Evolutionary conservation across 2,888 invertebrate species (phyloP).

Genomic region (Agapostemon virescens): DNA sequence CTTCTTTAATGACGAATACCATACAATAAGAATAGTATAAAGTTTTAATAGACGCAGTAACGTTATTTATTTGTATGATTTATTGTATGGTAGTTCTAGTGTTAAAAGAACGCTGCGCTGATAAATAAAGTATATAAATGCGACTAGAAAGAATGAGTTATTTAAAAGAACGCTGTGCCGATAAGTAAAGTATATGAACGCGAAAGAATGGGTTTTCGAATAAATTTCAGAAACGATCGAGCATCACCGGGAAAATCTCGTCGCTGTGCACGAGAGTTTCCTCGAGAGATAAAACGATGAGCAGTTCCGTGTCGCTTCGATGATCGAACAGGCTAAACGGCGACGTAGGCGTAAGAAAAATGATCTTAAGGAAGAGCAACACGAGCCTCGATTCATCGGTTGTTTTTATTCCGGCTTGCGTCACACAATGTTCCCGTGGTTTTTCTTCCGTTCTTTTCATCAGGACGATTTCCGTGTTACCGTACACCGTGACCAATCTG

Average conservation of each 20-base stretch:
- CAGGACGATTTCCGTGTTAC: slow-evolving; percentile 53
- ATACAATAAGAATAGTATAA: too few relatives aligned
- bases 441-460: slow-evolving; percentile 29
- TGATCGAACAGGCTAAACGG: slow-evolving; percentile 16
- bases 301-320: slow-evolving; percentile 31
- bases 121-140: too few relatives aligned
- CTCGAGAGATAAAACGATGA: neutral
- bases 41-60: too few relatives aligned
- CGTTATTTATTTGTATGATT: too few relatives aligned
- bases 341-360: slow-evolving; percentile 59
- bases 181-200: too few relatives aligned
- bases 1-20: too few relatives aligned
- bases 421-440: slow-evolving; percentile 49
- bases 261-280: neutral
- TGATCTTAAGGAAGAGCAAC: slow-evolving; percentile 48
- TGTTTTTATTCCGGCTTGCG: slow-evolving; percentile 52
- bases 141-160: too few relatives aligned
- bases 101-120: too few relatives aligned
- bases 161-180: too few relatives aligned
- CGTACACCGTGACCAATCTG: slow-evolving; percentile 35
- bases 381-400: slow-evolving; percentile 41
- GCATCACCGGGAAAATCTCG: neutral
- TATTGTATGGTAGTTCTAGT: too few relatives aligned
- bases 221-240: too few relatives aligned
- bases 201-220: too few relatives aligned